Conservation (phyloP, 2,797 vertebrate species). For the Leucoraja ocellata region DNA sequence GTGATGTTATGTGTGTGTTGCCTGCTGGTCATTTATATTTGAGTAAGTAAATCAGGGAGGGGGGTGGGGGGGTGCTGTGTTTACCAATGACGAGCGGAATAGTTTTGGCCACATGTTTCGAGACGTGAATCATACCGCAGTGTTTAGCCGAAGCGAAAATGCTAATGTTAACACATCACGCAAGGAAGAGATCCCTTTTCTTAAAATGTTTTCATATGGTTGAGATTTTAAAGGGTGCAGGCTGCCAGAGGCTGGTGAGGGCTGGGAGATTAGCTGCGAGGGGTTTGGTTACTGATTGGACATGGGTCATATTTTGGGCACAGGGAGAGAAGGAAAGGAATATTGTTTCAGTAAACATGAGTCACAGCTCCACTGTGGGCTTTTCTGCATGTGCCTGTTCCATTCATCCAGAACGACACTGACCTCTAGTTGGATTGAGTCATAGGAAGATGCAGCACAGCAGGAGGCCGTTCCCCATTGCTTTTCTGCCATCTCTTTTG, state of each 20-base stretch:
- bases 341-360: conserved; percentile 8
- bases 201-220: conserved; percentile 29
- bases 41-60: not conserved
- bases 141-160: conserved; percentile 6
- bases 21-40: conserved; percentile 19
- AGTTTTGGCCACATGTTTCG: not conserved
- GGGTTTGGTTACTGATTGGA: conserved; percentile 29
- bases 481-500: not conserved
- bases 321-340: not conserved
- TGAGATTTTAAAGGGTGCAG: not conserved
- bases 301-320: conserved; percentile 15
- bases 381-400: not conserved
- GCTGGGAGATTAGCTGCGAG: conserved; percentile 1
- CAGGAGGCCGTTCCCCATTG: not conserved
- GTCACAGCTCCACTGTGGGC: not conserved
- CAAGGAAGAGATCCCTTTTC: conserved; percentile 24
- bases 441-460: not conserved
- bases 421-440: not conserved
- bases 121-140: not conserved
- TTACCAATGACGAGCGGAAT: not conserved
- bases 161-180: conserved; percentile 13
- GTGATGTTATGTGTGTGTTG: not conserved
- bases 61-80: not conserved
- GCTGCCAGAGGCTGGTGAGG: not conserved
- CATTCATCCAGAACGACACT: not conserved